Conservation (phyloP, 2,888 invertebrate species). For the Eristalis intricaria region DNA sequence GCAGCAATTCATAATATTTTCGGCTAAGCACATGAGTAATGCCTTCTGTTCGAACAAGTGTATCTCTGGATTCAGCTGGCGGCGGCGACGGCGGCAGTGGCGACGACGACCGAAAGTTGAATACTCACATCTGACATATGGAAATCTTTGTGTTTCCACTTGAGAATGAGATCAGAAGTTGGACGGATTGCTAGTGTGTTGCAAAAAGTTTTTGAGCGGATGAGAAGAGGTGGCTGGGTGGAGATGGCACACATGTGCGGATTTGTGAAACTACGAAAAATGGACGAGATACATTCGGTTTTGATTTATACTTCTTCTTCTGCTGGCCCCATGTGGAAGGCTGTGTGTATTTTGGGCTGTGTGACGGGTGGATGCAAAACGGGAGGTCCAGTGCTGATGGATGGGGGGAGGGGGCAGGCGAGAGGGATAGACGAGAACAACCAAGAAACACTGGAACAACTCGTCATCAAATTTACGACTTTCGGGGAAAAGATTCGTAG, state of each 20-base stretch:
- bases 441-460: no score
- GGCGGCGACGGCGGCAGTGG: not conserved
- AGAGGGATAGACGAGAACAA: no score
- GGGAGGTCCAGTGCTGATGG: no score
- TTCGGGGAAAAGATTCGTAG: no score
- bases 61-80: constrained; percentile 32
- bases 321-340: not conserved
- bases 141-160: constrained; percentile 66
- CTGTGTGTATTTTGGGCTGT: not conserved
- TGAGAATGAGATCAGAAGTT: constrained; percentile 68
- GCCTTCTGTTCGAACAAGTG: constrained; percentile 71
- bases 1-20: constrained; percentile 67
- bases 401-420: no score
- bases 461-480: no score
- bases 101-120: constrained; percentile 38
- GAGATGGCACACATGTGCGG: not conserved
- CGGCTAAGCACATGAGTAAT: constrained; percentile 66
- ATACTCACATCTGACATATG: constrained; percentile 60
- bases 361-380: not conserved
- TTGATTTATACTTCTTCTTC: not conserved
- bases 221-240: not conserved
- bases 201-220: constrained; percentile 23
- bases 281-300: not conserved
- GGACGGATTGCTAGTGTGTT: constrained; percentile 35
- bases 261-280: not conserved